Base-by-base conservation (phyloP, 2,888 invertebrate genomes). In the Elysia crispata region DNA sequence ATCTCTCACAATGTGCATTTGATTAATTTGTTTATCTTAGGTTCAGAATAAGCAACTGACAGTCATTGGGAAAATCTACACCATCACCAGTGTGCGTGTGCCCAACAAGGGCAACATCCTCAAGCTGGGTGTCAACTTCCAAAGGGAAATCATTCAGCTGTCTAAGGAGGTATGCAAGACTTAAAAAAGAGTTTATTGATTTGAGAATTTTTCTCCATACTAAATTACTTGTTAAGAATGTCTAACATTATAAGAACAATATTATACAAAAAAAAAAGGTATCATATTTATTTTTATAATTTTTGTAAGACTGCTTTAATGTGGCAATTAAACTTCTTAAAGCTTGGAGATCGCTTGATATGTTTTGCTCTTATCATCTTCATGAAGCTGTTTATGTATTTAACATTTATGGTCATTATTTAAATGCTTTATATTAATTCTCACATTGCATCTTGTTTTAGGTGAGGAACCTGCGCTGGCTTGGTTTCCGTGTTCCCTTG, bases 131-230 rank as follows among this genome's bases (percentile, higher is more conserved):
- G 94, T 95, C 84, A 99, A 99, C 93, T 99, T 99, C 92, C 94
- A 98, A 80, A 98, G 98, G 0, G 99, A 99, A 93, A 98, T 99
- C 89, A 99, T 99, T 83, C 98, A 98, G 0, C 94, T 99, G 57
- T 97, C 98, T 62, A 99, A 99, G 93, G 99, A 99, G 95, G 99
- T 94, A 80, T 83, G 57, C 8, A 3, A 30, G 3, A 6, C 28
- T 25, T n/a, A 1, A 66, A 6, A 3, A 66, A 5, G 15, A 28
- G 1, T 25, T 6, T 6, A 41, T 6, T 41, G 41, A 3, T 41
- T 41, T 41, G 5, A 41, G 11, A 11, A 11, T 41, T 41, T 41
- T n/a, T n/a, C n/a, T n/a, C n/a, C n/a, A n/a, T n/a, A n/a, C n/a
- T n/a, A n/a, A n/a, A n/a, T n/a, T n/a, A n/a, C n/a, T n/a, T n/a